phyloP scores from a whole-genome alignment of 1,140 invertebrate species.

The Bombus pascuorum region DNA sequence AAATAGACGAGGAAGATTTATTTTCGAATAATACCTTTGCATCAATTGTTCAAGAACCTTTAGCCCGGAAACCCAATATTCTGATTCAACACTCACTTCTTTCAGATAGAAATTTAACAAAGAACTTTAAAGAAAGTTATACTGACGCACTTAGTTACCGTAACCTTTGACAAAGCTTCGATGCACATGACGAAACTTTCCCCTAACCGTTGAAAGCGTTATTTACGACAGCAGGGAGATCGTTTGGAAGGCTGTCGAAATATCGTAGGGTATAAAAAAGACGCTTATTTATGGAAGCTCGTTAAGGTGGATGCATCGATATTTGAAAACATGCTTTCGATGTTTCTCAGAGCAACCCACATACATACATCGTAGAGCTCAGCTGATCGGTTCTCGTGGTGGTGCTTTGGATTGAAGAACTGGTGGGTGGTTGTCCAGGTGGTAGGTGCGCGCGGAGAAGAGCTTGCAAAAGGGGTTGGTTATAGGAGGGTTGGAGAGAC shows the following conservation, averaged over 20 bases:
- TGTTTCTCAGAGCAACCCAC: not conserved
- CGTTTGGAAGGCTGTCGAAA: not conserved
- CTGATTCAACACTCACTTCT: not conserved
- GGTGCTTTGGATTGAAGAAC: not conserved
- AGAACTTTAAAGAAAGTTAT: not conserved
- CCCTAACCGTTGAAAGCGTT: not conserved
- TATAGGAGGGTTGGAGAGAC: not conserved
- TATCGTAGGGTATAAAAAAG: not conserved
- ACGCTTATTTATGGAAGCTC: not conserved
- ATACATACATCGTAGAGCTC: not conserved
- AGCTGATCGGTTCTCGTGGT: conserved; percentile 41
- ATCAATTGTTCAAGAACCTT: not conserved
- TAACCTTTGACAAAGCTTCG: not conserved
- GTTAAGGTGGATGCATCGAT: not conserved
- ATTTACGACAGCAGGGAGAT: not conserved
- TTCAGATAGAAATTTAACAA: not conserved
- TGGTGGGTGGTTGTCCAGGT: not conserved
- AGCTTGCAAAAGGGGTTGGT: not conserved
- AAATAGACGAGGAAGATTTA: not conserved
- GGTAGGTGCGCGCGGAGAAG: not conserved
- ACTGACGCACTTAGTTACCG: not conserved
- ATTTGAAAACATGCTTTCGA: not conserved
- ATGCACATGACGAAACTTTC: not conserved
- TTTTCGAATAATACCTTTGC: not conserved
- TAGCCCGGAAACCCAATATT: not conserved